These are phyloP conservation scores for Mimachlamys varia DNA, from an alignment of 2,888 invertebrate genomes.

Conservation along the genomic window DNA sequence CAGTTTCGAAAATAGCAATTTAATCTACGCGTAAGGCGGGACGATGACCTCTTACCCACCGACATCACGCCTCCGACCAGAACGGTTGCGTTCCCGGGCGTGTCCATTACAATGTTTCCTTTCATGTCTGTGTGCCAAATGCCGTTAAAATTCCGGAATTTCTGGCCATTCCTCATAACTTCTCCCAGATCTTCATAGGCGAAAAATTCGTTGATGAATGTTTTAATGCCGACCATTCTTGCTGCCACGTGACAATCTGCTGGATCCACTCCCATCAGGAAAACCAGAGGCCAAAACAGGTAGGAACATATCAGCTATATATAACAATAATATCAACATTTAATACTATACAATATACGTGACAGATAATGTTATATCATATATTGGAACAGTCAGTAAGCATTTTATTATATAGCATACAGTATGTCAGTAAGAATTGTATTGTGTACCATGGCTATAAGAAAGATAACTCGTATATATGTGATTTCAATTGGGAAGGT, in stretches of 20 bases:
- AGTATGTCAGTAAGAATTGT: no score
- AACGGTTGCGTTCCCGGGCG: conserved; percentile 45
- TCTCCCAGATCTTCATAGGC: conserved; percentile 89
- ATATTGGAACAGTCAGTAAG: no score
- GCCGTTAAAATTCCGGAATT: conserved; percentile 45
- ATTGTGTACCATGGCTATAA: no score
- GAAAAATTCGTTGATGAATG: conserved; percentile 95
- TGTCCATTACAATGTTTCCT: conserved; percentile 52
- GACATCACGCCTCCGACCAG: conserved; percentile 64
- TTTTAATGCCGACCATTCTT: conserved; percentile 92
- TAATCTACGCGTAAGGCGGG: no score
- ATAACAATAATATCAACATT: background rate
- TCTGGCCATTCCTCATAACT: conserved; percentile 63
- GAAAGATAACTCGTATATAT: no score
- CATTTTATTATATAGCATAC: no score
- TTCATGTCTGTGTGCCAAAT: conserved; percentile 55
- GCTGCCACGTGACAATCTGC: conserved; percentile 90
- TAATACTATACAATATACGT: background rate
- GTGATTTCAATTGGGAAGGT: no score
- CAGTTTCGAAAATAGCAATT: no score
- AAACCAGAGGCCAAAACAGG: conserved; percentile 94
- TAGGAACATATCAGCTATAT: conserved; percentile 80
- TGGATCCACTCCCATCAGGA: conserved; percentile 88
- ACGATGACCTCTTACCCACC: conserved; percentile 54
- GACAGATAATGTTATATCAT: background rate